Evolutionary conservation across 2,113 vertebrate species (phyloP).

Genomic region (Columba livia): DNA sequence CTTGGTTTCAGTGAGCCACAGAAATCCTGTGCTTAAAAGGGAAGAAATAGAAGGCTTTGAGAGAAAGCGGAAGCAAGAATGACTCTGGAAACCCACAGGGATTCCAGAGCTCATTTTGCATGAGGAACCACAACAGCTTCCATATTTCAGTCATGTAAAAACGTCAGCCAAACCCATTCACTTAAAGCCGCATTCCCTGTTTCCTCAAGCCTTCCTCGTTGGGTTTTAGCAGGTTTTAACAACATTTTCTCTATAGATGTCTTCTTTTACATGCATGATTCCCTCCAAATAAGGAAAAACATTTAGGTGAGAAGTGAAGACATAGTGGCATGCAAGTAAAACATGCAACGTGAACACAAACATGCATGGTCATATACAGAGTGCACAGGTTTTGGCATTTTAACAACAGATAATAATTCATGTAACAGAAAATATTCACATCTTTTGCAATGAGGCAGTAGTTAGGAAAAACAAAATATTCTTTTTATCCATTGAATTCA

Average conservation of each 20-base stretch:
- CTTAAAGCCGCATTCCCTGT: background rate
- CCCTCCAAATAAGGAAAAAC: background rate
- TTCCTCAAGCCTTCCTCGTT: background rate
- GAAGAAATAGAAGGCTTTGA: background rate
- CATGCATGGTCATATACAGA: background rate
- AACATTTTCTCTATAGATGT: background rate
- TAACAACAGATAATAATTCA: background rate
- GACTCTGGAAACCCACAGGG: background rate
- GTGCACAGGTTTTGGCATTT: background rate
- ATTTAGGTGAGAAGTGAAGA: background rate
- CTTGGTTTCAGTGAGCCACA: background rate
- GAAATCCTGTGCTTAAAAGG: background rate
- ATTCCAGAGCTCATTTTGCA: background rate
- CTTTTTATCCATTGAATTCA: background rate
- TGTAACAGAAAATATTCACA: background rate
- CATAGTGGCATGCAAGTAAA: background rate
- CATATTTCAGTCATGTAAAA: background rate
- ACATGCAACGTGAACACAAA: background rate
- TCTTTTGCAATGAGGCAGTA: background rate
- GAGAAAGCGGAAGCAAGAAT: background rate
- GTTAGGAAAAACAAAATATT: background rate
- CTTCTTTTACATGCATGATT: background rate
- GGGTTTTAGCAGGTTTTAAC: background rate
- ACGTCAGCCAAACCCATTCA: rapidly evolving
- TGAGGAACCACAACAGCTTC: slow-evolving; percentile 10